A percentile compares a stretch with the other conserved stretches of the same genome.
These are phyloP conservation scores for Desmophyllum pertusum DNA, from an alignment of 92 coral and sea anemone species.

Conservation along the genomic window DNA sequence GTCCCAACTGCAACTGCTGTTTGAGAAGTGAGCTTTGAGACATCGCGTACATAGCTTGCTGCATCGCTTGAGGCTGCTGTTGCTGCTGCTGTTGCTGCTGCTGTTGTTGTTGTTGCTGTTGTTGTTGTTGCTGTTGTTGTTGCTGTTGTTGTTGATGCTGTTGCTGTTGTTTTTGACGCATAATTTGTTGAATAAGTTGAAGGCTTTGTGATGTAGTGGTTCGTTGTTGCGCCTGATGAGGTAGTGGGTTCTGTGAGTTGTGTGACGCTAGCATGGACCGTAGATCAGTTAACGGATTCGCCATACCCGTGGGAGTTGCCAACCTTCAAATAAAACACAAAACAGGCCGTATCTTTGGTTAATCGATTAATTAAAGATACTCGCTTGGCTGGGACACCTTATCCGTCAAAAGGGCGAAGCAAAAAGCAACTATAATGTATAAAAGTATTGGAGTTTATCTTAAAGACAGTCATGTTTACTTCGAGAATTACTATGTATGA, in stretches of 20 bases:
- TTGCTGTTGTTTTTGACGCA: conserved; percentile 39
- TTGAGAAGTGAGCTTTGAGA: conserved; percentile 33
- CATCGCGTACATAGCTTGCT: conserved; percentile 52
- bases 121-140: conserved; percentile 60
- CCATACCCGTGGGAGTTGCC: conserved; percentile 37
- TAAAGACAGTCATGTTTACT: no score
- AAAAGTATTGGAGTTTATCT: no score
- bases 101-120: conserved; percentile 66
- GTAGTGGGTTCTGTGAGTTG: conserved; percentile 33
- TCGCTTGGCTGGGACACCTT: background rate
- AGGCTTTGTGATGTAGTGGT: conserved; percentile 19
- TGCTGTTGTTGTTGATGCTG: conserved; percentile 65
- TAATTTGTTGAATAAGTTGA: conserved; percentile 18
- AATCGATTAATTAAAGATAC: background rate
- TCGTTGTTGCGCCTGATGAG: conserved; percentile 34
- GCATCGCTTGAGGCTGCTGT: conserved; percentile 67
- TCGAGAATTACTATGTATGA: no score
- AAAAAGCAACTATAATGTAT: no score
- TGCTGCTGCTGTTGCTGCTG: conserved; percentile 80
- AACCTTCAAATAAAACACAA: conserved; percentile 17
- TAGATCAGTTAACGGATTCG: conserved; percentile 57
- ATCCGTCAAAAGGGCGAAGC: no score
- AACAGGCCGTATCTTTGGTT: no score
- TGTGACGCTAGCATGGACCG: conserved; percentile 53
- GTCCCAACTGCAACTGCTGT: conserved; percentile 54